Evolutionary conservation across 2,113 vertebrate species (phyloP), one percentile per base, ranked within the genome.

Genomic region (Neolamprologus devosi): DNA sequence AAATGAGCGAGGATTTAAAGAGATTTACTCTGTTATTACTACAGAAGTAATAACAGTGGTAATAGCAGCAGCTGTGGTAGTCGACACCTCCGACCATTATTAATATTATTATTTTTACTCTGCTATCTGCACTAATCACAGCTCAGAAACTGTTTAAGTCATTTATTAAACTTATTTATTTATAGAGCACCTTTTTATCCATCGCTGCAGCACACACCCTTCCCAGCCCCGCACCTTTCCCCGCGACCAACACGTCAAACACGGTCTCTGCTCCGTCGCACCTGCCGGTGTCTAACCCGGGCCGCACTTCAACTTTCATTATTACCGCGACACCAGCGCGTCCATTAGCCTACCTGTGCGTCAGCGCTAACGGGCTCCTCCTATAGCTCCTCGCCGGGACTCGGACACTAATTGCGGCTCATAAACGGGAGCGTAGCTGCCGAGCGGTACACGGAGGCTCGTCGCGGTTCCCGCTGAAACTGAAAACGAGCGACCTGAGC

Each of bases 281-380:
- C 35, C 19, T 83, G 86, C 4, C 19, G 51, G 17, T 42, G 4
- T 14, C 28, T 3, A 9, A 14, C 4, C 8, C 4, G 26, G 7
- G 45, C 23, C 33, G 17, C 16, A 13, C 86, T 80, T 28, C 19
- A 58, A 42, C 30, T n/a, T 10, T 11, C 2, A 2, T 45, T 57
- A 3, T 33, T 17, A 47, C 9, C 8, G 88, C 30, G 30, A 10
- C 5, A 35, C 28, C 4, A 6, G 9, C 10, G 70, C 54, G 35
- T 37, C 49, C 45, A 40, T 83, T 80, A 65, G 83, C 55, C 84
- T 26, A 90, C 91, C 89, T 93, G 93, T 23, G 87, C 35, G 45
- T 51, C 82, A n/a, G 2, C 6, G 7, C 30, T 16, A 35, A 21
- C 37, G 78, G 86, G 92, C 89, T 87, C 81, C 93, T 84, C 85